A percentile compares a stretch with the other conserved stretches of the same genome.
Evolutionary conservation across 2,888 invertebrate species (phyloP).

Genomic region (Thereva nobilitata): DNA sequence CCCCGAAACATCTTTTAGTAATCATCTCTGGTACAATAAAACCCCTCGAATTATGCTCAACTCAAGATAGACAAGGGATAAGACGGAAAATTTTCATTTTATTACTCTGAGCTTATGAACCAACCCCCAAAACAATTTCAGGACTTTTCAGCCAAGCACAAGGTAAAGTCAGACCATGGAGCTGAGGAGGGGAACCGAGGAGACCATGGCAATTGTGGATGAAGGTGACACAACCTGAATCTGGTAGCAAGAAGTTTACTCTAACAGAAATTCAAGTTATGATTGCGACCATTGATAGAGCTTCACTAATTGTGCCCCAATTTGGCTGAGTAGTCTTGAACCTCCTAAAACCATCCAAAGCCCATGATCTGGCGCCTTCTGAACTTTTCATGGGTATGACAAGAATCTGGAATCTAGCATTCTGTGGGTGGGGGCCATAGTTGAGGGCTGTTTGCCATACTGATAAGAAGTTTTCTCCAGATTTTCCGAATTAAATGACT

Average conservation of each 20-base stretch:
- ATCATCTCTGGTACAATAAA: conserved; percentile 32
- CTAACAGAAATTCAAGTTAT: not conserved
- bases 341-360: not conserved
- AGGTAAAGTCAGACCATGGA: conserved; percentile 18
- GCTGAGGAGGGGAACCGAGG: not conserved
- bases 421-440: conserved; percentile 21
- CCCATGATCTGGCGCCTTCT: conserved; percentile 1
- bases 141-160: not conserved
- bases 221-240: too few relatives aligned
- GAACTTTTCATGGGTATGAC: conserved; percentile 21
- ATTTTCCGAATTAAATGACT: conserved; percentile 31
- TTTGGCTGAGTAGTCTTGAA: not conserved
- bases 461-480: conserved; percentile 30
- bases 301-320: conserved; percentile 29
- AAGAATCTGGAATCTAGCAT: not conserved
- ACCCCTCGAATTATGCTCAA: conserved; percentile 26
- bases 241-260: too few relatives aligned
- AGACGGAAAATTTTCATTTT: conserved; percentile 33
- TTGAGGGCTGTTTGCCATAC: conserved; percentile 30
- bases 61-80: conserved; percentile 31
- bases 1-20: conserved; percentile 32
- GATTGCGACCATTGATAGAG: conserved; percentile 30
- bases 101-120: conserved; percentile 30
- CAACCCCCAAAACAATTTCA: conserved; percentile 20
- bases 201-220: conserved; percentile 15